phyloP scores from a whole-genome alignment of 2,888 invertebrate genomes.

The Pasiphila rectangulata region DNA sequence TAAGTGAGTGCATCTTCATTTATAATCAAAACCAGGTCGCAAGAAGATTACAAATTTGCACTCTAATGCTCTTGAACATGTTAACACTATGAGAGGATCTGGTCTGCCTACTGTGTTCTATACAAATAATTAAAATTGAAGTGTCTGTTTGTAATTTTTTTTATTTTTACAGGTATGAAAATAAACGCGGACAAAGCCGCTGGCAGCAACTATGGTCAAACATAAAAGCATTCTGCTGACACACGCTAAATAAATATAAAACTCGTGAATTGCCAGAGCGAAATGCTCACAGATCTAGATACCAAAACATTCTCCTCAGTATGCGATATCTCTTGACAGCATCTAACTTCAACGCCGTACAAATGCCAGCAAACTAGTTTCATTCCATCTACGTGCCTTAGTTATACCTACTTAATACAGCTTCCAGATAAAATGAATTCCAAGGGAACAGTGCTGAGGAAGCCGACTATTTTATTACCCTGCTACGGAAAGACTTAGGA shows the following conservation, averaged over 20 bases:
- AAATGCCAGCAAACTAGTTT: conserved; percentile 17
- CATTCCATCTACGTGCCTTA: conserved; percentile 22
- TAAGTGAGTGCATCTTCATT: too few species aligned
- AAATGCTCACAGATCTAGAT: conserved; percentile 1
- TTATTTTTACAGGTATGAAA: too few species aligned
- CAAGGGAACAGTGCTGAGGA: conserved; percentile 4
- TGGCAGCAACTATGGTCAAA: too few species aligned
- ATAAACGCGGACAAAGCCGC: too few species aligned
- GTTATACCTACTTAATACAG: conserved; percentile 7
- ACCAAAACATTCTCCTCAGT: conserved; percentile 5
- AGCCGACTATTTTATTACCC: conserved; percentile 3
- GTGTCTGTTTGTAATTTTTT: too few species aligned
- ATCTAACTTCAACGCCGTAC: conserved; percentile 6
- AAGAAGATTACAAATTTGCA: too few species aligned
- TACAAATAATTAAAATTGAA: too few species aligned
- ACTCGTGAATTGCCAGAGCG: not conserved
- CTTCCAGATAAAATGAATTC: conserved; percentile 19
- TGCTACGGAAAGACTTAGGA: not conserved
- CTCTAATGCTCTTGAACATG: too few species aligned
- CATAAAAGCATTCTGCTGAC: too few species aligned
- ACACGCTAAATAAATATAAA: not conserved
- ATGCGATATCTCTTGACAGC: conserved; percentile 8
- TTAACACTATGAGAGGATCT: too few species aligned
- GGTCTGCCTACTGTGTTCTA: too few species aligned
- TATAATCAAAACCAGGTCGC: too few species aligned